These are phyloP conservation scores for Cyclargus thomasi DNA, from an alignment of 1,140 invertebrate species.

Conservation along the genomic window DNA sequence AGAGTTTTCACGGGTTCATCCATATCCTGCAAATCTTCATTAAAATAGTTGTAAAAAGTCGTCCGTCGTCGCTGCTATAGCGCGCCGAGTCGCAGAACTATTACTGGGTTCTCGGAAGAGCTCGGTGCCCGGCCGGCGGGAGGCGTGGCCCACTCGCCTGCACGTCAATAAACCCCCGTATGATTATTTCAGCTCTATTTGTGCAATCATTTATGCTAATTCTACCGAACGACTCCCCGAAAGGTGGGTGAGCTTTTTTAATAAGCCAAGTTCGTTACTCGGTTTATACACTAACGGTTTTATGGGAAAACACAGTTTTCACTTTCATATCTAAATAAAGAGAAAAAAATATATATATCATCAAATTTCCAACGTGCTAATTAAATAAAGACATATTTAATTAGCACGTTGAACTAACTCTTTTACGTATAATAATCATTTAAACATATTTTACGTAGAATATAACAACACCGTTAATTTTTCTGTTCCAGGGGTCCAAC, in stretches of 20 bases:
- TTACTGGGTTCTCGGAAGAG: conserved; percentile 43
- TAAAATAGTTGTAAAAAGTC: conserved; percentile 21
- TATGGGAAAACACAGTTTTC: too few species aligned
- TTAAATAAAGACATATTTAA: too few species aligned
- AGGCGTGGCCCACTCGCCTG: conserved; percentile 28
- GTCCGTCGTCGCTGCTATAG: conserved; percentile 30
- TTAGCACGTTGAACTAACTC: too few species aligned
- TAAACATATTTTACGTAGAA: too few species aligned
- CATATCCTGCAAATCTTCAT: conserved; percentile 21
- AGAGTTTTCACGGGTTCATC: not conserved
- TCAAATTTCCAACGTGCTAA: too few species aligned
- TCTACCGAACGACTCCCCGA: not conserved
- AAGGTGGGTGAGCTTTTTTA: not conserved
- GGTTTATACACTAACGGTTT: too few species aligned
- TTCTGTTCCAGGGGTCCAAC: too few species aligned
- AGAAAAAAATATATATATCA: too few species aligned
- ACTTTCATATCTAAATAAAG: too few species aligned
- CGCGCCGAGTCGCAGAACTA: conserved; percentile 41
- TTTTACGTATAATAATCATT: too few species aligned
- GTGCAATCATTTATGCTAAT: conserved; percentile 3
- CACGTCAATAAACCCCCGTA: not conserved
- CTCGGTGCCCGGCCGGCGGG: conserved; percentile 37
- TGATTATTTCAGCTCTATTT: not conserved
- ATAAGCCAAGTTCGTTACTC: too few species aligned
- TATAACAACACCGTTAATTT: too few species aligned